Base-by-base conservation (phyloP, 2,888 invertebrate genomes). In the Drosophila cracens region DNA sequence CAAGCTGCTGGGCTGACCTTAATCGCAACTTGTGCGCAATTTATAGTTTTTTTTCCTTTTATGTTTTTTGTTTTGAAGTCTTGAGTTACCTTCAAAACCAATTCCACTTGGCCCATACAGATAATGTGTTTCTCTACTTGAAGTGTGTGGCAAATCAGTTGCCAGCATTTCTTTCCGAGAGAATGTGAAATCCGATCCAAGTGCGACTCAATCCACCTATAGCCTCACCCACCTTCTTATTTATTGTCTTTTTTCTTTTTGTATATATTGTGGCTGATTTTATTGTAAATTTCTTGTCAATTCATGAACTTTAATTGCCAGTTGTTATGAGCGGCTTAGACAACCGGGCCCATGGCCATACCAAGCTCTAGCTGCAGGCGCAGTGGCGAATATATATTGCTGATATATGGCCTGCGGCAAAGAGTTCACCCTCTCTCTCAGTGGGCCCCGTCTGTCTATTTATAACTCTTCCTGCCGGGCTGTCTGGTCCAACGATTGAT, bases 401-500 rank as follows among this genome's bases (percentile, higher is more conserved):
- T 88, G 81, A 85, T 88, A 83, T 83, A 80, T 83, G 72, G 87
- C 83, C 82, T 84, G 84, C 83, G 72, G 89, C 87, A 87, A 72
- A 74, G 58, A 54, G 57, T 65, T 67, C 64, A 61, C 52, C 53
- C 53, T 33, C 52, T 21, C 62, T 6, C 36, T 36, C 31, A 13
- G 10, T 33, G 56, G n/a, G 2, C 7, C 58, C 58, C 53, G n/a
- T 57, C 31, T 49, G 46, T 1, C 34, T 29, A 53, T 40, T 25
- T 25, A 13, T 21, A 54, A 57, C 72, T 63, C 60, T 76, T 71
- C 53, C 80, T 79, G 52, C 46, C 40, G 46, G 34, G 64, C 63
- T 76, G 89, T 81, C 87, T 86, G 83, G 83, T 83, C 81, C 83
- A 88, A 84, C 87, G 83, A 84, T 84, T 84, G 83, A 84, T 84